Base-by-base conservation (phyloP, 2,113 vertebrate species). In the Alexandromys fortis region DNA sequence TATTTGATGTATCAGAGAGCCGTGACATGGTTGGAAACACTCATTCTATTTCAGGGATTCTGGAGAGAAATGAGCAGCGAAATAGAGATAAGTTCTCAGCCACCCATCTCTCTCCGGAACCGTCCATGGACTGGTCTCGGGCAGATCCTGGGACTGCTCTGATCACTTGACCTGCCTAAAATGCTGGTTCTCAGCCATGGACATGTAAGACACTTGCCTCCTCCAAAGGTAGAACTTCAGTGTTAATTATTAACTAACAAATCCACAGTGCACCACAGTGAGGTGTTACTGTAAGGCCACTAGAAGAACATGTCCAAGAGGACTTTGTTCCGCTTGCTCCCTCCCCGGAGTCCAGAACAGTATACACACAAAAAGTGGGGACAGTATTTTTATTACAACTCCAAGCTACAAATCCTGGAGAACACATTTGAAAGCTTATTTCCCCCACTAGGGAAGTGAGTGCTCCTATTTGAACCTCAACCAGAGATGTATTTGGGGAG, bases 221-320 rank as follows among this genome's bases (percentile, higher is more conserved):
- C 65, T 30, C 49, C 49, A 8, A 76, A 28, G 6, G 58, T 38
- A 21, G 61, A 72, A n/a, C 72, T 45, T n/a, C 49, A 85, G n/a
- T 24, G 76, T 93, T 76, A 97, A 91, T 97, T 67, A 97, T 96
- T 97, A 96, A 86, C 94, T 89, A 67, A 58, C 55, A 93, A 52
- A 73, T 47, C 63, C 79, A 30, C 38, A 38, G 38, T 26, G 52
- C 19, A 16, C n/a, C 2, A 4, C 0, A 38, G 78, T 16, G 65
- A 72, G 28, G 16, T 72, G 85, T 92, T 72, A 2, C 33, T 81
- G 11, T 22, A 78, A 89, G 52, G 42, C 30, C 73, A 3, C 2
- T 45, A 86, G 72, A 65, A 94, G 77, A 63, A 61, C 0, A 0
- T 45, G 86, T 78, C 68, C 19, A 35, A 52, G 65, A 65, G 83